phyloP scores from a whole-genome alignment of 1,140 invertebrate species.

The Reticulitermes speratus region DNA sequence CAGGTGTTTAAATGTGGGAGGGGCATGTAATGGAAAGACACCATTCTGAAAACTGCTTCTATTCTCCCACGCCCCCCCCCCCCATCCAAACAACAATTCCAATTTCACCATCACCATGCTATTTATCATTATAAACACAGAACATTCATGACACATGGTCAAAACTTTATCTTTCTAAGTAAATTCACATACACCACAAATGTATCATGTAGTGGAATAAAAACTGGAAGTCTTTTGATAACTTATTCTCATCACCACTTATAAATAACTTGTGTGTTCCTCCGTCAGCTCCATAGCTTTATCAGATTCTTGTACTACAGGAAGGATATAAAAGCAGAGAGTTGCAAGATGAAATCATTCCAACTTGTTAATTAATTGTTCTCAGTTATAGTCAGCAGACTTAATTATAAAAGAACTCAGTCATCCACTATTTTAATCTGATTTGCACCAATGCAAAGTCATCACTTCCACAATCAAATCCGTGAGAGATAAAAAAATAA shows the following conservation, averaged over 20 bases:
- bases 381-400: neutral
- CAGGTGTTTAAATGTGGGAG: too few relatives aligned
- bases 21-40: too few relatives aligned
- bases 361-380: neutral
- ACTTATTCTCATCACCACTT: neutral
- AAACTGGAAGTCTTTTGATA: constrained; percentile 16
- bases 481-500: neutral
- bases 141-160: neutral
- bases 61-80: too few relatives aligned
- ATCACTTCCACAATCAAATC: neutral
- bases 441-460: neutral
- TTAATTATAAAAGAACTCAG: neutral
- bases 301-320: neutral
- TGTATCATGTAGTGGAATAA: neutral
- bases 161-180: neutral
- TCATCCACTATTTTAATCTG: neutral
- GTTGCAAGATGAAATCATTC: neutral
- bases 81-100: too few relatives aligned
- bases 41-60: too few relatives aligned
- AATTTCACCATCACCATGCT: too few relatives aligned
- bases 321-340: neutral
- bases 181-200: neutral
- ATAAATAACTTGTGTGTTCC: neutral
- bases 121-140: too few relatives aligned
- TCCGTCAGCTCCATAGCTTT: neutral